These are phyloP conservation scores for Nymphalis c-album DNA, from an alignment of 2,888 invertebrate species.

Conservation along the genomic window DNA sequence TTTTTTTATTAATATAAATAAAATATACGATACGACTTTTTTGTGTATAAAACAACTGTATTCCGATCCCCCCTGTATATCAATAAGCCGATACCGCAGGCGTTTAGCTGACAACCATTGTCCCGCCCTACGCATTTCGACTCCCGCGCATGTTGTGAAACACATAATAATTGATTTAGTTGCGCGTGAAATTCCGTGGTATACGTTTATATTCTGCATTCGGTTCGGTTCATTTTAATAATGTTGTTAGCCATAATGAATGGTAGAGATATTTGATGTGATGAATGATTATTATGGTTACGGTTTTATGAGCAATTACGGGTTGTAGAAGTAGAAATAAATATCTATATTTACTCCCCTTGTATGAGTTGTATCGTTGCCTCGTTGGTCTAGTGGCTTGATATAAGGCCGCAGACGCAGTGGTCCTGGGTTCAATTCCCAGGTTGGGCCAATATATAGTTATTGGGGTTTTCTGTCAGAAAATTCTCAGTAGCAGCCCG, in stretches of 20 bases:
- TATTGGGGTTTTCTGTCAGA: too few relatives aligned
- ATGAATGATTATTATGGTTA: slow-evolving; percentile 3
- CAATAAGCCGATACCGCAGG: slow-evolving; percentile 74
- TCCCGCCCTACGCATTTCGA: slow-evolving; percentile 52
- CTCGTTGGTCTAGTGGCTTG: too few relatives aligned
- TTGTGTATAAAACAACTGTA: not conserved
- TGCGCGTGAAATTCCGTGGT: slow-evolving; percentile 69
- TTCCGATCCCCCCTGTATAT: slow-evolving; percentile 49
- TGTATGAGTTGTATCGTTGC: too few relatives aligned
- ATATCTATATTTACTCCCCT: too few relatives aligned
- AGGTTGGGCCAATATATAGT: too few relatives aligned
- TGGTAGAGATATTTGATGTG: slow-evolving; percentile 10
- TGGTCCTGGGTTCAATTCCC: too few relatives aligned
- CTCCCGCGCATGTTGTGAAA: slow-evolving; percentile 51
- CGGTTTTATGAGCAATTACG: slow-evolving; percentile 22
- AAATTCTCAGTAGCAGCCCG: too few relatives aligned
- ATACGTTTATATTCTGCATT: slow-evolving; percentile 43
- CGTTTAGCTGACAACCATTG: slow-evolving; percentile 77
- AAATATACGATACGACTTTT: not conserved
- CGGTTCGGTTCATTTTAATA: slow-evolving; percentile 56
- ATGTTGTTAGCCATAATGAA: slow-evolving; percentile 23
- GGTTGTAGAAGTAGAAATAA: not conserved
- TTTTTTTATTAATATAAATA: not conserved
- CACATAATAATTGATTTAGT: slow-evolving; percentile 73
- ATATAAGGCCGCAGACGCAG: too few relatives aligned